These are phyloP conservation scores for Acleris laterana DNA, from an alignment of 2,888 invertebrate species.

Conservation along the genomic window DNA sequence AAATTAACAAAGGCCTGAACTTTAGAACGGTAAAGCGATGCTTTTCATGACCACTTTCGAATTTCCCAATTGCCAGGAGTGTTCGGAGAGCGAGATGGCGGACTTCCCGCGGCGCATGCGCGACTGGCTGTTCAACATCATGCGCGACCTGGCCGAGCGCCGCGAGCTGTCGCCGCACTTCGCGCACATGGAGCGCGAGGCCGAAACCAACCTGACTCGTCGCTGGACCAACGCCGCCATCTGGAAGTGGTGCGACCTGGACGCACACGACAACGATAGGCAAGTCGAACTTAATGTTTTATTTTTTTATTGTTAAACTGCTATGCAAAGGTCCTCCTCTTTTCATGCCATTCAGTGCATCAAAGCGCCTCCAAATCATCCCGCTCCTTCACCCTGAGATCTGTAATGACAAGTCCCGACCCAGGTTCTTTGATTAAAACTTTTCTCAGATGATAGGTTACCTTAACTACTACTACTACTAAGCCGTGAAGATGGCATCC, in stretches of 20 bases:
- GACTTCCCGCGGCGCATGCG: conserved; percentile 99
- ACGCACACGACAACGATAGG: conserved; percentile 95
- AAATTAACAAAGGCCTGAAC: too few species aligned
- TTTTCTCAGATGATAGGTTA: too few species aligned
- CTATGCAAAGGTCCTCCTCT: too few species aligned
- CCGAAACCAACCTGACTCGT: conserved; percentile 92
- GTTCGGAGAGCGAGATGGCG: conserved; percentile 93
- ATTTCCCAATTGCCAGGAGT: conserved; percentile 82
- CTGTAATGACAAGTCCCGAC: too few species aligned
- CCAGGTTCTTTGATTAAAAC: too few species aligned
- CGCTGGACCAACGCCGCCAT: conserved; percentile 97
- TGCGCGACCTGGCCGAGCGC: conserved; percentile 96
- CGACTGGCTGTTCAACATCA: conserved; percentile 99
- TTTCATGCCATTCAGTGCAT: too few species aligned
- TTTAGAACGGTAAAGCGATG: too few species aligned
- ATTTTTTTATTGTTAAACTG: background rate
- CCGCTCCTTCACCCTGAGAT: too few species aligned
- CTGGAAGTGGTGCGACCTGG: conserved; percentile 99
- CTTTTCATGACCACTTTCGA: background rate
- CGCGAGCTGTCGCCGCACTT: conserved; percentile 93
- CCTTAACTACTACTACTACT: too few species aligned
- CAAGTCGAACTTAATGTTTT: conserved; percentile 48
- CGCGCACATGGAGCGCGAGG: conserved; percentile 94
- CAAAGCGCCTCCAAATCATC: too few species aligned
- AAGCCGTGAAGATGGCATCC: too few species aligned